These are phyloP conservation scores for Prionailurus bengalensis DNA, from an alignment of 2,113 vertebrate genomes.

Conservation along the genomic window DNA sequence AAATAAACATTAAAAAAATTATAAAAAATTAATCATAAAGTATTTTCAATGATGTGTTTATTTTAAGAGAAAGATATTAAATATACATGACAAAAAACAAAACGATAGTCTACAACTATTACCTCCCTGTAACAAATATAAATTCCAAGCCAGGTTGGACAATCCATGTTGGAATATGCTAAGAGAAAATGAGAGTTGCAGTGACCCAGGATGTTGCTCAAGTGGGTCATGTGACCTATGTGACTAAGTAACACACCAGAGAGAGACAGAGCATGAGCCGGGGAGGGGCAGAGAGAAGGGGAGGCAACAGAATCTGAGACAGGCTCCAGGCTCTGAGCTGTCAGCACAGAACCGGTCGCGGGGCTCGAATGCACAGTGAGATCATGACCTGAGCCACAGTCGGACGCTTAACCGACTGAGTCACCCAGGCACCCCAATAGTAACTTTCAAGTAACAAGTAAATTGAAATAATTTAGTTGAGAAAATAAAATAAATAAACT, in stretches of 20 bases:
- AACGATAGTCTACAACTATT: not conserved
- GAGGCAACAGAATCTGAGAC: too few species aligned
- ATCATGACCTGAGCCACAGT: too few species aligned
- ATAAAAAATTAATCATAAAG: not conserved
- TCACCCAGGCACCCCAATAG: not conserved
- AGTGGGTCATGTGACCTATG: not conserved
- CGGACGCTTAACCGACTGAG: too few species aligned
- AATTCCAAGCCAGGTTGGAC: not conserved
- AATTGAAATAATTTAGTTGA: constrained; percentile 32
- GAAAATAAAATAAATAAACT: not conserved
- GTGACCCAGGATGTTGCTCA: not conserved
- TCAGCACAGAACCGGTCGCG: too few species aligned
- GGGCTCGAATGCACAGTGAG: too few species aligned
- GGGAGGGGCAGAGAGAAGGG: too few species aligned
- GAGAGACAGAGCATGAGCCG: too few species aligned
- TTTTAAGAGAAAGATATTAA: constrained; percentile 54
- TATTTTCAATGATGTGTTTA: constrained; percentile 20
- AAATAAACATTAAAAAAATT: too few species aligned
- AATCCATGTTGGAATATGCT: not conserved
- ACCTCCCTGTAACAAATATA: not conserved
- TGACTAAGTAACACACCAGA: not conserved
- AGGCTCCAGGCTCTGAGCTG: too few species aligned
- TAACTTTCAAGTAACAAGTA: not conserved
- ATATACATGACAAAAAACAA: constrained; percentile 23
- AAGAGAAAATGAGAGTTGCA: not conserved